phyloP scores from a whole-genome alignment of 2,113 vertebrate species.

The Corydoras maculifer region DNA sequence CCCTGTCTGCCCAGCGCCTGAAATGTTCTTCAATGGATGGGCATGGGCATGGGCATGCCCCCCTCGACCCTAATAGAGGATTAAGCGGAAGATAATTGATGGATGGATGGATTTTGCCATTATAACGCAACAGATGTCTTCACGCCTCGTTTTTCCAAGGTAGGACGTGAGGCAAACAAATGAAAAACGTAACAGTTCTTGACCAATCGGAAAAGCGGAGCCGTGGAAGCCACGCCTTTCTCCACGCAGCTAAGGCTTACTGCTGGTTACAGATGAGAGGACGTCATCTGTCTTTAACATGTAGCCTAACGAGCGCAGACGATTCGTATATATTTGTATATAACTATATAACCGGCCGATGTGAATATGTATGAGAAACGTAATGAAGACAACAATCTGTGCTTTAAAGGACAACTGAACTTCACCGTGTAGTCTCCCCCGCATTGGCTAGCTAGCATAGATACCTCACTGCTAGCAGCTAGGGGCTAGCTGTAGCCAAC shows the following conservation, averaged over 20 bases:
- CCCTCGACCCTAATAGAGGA: too few species aligned
- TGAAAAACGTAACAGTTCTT: not conserved
- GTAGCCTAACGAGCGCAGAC: slow-evolving; percentile 56
- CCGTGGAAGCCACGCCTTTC: slow-evolving; percentile 7
- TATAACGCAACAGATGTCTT: too few species aligned
- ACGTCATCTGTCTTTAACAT: slow-evolving; percentile 65
- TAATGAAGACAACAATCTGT: slow-evolving; percentile 51
- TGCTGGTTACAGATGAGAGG: slow-evolving; percentile 49
- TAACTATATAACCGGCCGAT: not conserved
- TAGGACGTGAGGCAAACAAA: too few species aligned
- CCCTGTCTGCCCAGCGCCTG: too few species aligned
- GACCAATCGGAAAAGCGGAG: slow-evolving; percentile 44
- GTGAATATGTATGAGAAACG: slow-evolving; percentile 58
- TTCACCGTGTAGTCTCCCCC: slow-evolving; percentile 53
- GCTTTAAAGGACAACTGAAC: slow-evolving; percentile 53
- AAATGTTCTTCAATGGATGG: too few species aligned
- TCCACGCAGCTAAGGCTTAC: slow-evolving; percentile 32
- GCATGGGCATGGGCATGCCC: too few species aligned
- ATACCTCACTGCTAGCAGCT: slow-evolving; percentile 39
- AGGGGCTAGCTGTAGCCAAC: slow-evolving; percentile 15
- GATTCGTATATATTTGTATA: slow-evolving; percentile 3
- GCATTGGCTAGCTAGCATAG: slow-evolving; percentile 53
- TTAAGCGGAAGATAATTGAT: too few species aligned
- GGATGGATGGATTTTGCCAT: too few species aligned
- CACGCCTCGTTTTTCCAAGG: too few species aligned